These are phyloP conservation scores for Cavia aperea DNA, from an alignment of 2,113 vertebrate genomes.

Conservation along the genomic window DNA sequence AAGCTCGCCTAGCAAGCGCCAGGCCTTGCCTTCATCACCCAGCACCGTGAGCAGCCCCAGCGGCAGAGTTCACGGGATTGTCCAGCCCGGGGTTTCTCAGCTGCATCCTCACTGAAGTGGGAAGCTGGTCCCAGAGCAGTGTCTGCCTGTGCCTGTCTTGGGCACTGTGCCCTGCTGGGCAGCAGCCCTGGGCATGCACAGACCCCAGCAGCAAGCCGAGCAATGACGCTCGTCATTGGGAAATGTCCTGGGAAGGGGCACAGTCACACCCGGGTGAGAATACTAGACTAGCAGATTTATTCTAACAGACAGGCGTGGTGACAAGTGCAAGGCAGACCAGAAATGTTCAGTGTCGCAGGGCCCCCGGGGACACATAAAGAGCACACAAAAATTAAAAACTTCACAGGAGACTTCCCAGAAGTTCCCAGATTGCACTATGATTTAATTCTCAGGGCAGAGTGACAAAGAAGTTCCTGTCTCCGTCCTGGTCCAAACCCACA, in stretches of 20 bases:
- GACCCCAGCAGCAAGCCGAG: too few species aligned
- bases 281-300: not conserved
- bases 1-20: not conserved
- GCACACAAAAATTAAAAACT: not conserved
- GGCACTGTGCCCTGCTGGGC: not conserved
- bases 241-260: not conserved
- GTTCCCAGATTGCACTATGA: not conserved
- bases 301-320: not conserved
- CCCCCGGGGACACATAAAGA: not conserved
- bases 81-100: not conserved
- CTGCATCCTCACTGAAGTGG: fast-evolving
- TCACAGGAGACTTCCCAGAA: not conserved
- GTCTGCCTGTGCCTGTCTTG: too few species aligned
- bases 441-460: not conserved
- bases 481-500: not conserved
- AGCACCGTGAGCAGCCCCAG: not conserved
- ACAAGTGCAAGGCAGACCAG: not conserved
- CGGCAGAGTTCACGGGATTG: not conserved
- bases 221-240: not conserved
- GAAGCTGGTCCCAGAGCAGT: not conserved
- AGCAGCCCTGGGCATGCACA: not conserved
- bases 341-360: not conserved
- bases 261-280: too few species aligned
- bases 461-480: not conserved
- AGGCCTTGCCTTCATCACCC: not conserved